Evolutionary conservation across 2,113 vertebrate species (phyloP).

Genomic region (Amphiprion percula): DNA sequence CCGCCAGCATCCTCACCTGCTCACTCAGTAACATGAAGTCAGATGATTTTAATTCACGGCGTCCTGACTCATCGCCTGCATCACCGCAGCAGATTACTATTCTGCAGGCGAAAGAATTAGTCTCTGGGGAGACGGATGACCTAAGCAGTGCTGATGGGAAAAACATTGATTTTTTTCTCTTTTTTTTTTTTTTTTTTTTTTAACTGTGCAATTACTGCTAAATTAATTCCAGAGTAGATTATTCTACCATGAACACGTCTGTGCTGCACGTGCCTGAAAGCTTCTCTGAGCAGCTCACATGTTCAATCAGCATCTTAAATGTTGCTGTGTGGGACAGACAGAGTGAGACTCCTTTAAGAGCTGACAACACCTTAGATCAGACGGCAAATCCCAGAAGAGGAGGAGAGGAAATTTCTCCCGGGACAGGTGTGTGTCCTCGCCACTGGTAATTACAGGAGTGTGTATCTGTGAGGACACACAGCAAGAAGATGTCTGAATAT

Average conservation of each 20-base stretch:
- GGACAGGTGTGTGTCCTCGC: slow-evolving; percentile 8
- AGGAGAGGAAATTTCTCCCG: slow-evolving; percentile 17
- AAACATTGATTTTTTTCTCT: slow-evolving; percentile 11
- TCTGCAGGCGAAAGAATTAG: slow-evolving; percentile 32
- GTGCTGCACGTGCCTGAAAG: not conserved
- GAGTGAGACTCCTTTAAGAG: not conserved
- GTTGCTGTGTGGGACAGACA: not conserved
- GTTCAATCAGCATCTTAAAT: slow-evolving; percentile 1
- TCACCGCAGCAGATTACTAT: slow-evolving; percentile 44
- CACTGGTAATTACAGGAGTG: slow-evolving; percentile 20
- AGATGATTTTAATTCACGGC: slow-evolving; percentile 29
- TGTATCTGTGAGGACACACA: not conserved
- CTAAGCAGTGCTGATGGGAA: slow-evolving; percentile 13
- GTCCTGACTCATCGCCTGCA: slow-evolving; percentile 34
- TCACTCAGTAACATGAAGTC: slow-evolving; percentile 9
- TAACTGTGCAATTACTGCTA: slow-evolving; percentile 8
- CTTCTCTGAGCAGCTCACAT: not conserved
- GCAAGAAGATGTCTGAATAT: not conserved
- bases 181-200: not conserved
- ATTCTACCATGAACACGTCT: not conserved
- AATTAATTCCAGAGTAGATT: slow-evolving; percentile 22
- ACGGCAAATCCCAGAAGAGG: slow-evolving; percentile 9
- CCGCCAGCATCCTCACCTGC: slow-evolving; percentile 6
- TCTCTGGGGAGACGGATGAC: slow-evolving; percentile 27
- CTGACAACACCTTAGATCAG: slow-evolving; percentile 50